Evolutionary conservation across 2,888 invertebrate genomes (phyloP), one percentile per base, ranked within the genome.

Genomic region (Zaprionus obscuricornis): DNA sequence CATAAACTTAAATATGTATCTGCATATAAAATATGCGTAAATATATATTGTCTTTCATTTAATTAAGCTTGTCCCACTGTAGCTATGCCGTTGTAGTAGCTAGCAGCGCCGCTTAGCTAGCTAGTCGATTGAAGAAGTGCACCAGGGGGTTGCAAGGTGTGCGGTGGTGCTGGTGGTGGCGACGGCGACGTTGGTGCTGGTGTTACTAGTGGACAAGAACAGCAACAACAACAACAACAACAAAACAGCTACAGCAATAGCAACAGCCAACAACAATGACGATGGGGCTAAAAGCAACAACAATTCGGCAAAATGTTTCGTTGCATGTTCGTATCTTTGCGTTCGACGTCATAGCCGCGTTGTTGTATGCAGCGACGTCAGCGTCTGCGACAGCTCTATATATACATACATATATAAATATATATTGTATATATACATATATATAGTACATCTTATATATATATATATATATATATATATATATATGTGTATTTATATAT

Each of bases 261-360:
- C 46, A 43, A 42, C 11, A 57, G 24, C 20, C 47, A 47, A 27
- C 42, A 51, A 17, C 31, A 17, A 33, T 49, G 22, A 13, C 10
- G 17, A 17, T 11, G 45, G 34, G 17, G 31, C 34, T 33, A 33
- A 16, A 16, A 47, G 22, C 40, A 40, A 27, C 22, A 67, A 54
- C 57, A 73, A 49, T 82, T 85, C 74, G 75, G 78, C 78, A 77
- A 72, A 81, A 73, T 69, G 70, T 64, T 85, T 74, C 83, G 49
- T 68, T 73, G 72, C 77, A 73, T 64, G 56, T 33, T 73, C 69
- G 69, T 62, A 40, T 34, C 39, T 47, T 24, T 63, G 43, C 39
- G 59, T 55, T 4, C 66, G 39, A 60, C 57, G 47, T 67, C 52
- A 31, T 46, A 36, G 60, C 22, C 46, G 45, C 39, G 59, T 58